Evolutionary conservation across 2,797 vertebrate genomes (phyloP).

Genomic region (Pteronotus mesoamericanus): DNA sequence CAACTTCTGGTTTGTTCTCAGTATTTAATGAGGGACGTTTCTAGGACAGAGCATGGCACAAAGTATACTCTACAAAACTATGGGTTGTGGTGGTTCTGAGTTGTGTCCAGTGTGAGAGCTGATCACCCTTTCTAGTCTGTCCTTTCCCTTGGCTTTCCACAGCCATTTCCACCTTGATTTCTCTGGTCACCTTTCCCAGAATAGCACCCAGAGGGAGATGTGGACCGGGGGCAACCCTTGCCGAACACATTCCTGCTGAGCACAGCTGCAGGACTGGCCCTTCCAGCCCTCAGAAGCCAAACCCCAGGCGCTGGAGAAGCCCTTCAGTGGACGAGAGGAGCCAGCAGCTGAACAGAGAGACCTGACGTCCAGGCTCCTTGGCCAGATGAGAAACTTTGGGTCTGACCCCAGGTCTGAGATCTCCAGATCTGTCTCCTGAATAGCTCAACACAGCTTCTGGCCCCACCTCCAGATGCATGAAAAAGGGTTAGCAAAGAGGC

Average conservation of each 20-base stretch:
- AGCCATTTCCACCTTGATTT: neutral
- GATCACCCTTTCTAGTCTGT: neutral
- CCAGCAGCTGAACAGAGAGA: neutral
- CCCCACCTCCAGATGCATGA: too few species aligned
- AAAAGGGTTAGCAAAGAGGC: neutral
- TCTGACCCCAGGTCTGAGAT: neutral
- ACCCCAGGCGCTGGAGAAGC: neutral
- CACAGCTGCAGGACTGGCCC: neutral
- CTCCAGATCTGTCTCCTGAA: neutral
- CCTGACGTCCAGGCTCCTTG: neutral
- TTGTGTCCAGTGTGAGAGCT: neutral
- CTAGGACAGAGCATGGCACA: neutral
- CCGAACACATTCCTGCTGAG: neutral
- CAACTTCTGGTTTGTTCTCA: neutral
- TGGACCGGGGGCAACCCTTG: neutral
- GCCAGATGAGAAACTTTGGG: neutral
- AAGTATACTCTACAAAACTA: rapidly evolving
- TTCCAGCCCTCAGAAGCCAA: neutral
- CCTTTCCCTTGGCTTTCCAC: neutral
- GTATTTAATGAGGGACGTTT: neutral
- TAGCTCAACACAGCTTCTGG: neutral
- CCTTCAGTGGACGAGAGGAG: neutral
- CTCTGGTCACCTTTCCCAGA: neutral
- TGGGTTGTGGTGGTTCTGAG: too few species aligned
- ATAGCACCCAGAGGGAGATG: neutral